Evolutionary conservation across 2,888 invertebrate genomes (phyloP), one percentile per base, ranked within the genome.

Genomic region (Lamproptera curius): DNA sequence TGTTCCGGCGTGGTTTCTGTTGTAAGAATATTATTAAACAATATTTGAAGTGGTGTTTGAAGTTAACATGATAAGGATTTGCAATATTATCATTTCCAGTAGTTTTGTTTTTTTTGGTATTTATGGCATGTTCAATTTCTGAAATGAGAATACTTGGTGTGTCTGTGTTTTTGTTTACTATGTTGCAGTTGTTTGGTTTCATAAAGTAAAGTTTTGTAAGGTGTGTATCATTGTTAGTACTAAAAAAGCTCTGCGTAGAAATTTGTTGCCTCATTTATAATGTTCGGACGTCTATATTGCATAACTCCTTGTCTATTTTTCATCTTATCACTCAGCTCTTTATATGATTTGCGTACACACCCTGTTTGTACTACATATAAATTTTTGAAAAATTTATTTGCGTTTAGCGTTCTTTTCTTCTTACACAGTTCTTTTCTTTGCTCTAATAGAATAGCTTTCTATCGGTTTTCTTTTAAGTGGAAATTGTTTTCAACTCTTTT

Each of bases 71-170:
- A 28, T 10, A 28, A 6, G 9, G 4, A 49, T 33, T 45, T 49
- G 33, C 33, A 33, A 33, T 33, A 16, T 16, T 35, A 1, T 35
- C 16, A 2, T 8, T 35, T 38, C 23, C 23, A 5, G 43, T 47
- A 28, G 56, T 14, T 16, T 35, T 62, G 28, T 36, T 45, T 10
- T 38, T 62, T 47, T 17, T 56, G 56, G 23, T 59, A 59, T 20
- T 1, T 70, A 70, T 35, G 9, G 65, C 65, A 1, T 67, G 70
- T 35, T 65, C 65, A 1, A 53, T 70, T 1, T 65, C 65, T 39
- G 60, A 41, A 11, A 5, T 31, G n/a, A 45, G 38, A 23, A 50
- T 41, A 6, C 10, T 10, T 28, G 28, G 28, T 28, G 28, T 5
- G 9, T 28, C 35, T 35, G 1, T n/a, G 23, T 23, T 3, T 23